Conservation (phyloP, 2,888 invertebrate species). For the Cynaeus angustus region DNA sequence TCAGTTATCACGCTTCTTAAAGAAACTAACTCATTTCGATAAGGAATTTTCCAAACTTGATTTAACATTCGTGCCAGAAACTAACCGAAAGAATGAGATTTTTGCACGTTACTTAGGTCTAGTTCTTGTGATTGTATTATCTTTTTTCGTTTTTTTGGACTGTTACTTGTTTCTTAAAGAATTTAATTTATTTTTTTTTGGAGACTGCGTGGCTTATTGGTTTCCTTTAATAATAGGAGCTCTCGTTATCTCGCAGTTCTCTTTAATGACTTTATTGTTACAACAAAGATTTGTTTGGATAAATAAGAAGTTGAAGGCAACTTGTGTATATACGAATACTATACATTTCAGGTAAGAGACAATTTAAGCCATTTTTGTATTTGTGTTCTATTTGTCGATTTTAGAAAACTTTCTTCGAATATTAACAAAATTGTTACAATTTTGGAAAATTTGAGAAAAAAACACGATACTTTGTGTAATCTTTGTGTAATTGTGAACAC, state of each 20-base stretch:
- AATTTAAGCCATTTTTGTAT: too few species aligned
- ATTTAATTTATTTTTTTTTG: constrained; percentile 17
- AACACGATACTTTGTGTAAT: constrained; percentile 26
- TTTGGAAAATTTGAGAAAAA: constrained; percentile 22
- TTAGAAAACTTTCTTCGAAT: background rate
- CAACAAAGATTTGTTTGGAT: constrained; percentile 26
- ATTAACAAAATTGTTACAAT: constrained; percentile 1
- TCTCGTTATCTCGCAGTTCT: constrained; percentile 21
- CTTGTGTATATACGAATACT: too few species aligned
- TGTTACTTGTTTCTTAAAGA: constrained; percentile 1
- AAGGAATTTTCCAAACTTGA: constrained; percentile 5
- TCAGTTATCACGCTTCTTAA: background rate
- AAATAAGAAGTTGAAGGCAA: constrained; percentile 7
- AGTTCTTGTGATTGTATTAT: constrained; percentile 2
- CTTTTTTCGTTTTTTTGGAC: constrained; percentile 11
- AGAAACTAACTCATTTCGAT: constrained; percentile 4
- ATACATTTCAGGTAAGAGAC: too few species aligned
- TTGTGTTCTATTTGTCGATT: background rate
- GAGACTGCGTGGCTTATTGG: constrained; percentile 26
- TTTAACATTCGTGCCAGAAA: background rate
- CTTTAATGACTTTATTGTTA: constrained; percentile 8
- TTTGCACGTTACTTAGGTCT: background rate
- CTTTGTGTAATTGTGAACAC: background rate
- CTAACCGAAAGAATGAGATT: background rate
- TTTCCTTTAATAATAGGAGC: constrained; percentile 18